These are phyloP conservation scores for Varecia variegata DNA, from an alignment of 2,797 vertebrate genomes.

Conservation along the genomic window DNA sequence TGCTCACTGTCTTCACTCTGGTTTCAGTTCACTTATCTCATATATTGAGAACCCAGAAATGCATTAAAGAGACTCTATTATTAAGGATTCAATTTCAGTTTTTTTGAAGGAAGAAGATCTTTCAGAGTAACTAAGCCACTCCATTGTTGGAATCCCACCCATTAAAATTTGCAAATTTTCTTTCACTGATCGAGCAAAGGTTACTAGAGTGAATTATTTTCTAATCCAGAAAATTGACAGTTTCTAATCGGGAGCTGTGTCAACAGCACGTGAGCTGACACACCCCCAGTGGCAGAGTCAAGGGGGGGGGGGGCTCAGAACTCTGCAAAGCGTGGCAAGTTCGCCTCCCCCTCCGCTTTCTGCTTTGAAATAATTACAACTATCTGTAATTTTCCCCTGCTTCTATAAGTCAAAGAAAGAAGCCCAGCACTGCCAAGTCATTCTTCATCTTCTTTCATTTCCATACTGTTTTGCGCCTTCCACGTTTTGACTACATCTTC, in stretches of 20 bases:
- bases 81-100: not conserved
- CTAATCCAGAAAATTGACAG: not conserved
- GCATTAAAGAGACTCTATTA: not conserved
- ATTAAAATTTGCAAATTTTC: not conserved
- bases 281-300: not conserved
- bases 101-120: not conserved
- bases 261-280: not conserved
- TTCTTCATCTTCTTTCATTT: not conserved
- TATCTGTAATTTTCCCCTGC: not conserved
- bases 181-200: not conserved
- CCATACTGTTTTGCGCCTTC: not conserved
- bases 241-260: not conserved
- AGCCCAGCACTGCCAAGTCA: not conserved
- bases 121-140: not conserved
- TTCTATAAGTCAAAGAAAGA: not conserved
- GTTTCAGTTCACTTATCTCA: not conserved
- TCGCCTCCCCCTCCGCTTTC: not conserved
- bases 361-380: not conserved
- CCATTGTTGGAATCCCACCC: not conserved
- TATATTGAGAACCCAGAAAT: not conserved
- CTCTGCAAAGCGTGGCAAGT: not conserved
- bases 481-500: not conserved
- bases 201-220: not conserved
- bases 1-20: not conserved
- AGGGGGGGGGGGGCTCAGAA: not conserved